Percentiles rank a stretch among this genome's conserved stretches.
Conservation (phyloP, 2,797 vertebrate species). For the Schizothorax lantsangensis region DNA sequence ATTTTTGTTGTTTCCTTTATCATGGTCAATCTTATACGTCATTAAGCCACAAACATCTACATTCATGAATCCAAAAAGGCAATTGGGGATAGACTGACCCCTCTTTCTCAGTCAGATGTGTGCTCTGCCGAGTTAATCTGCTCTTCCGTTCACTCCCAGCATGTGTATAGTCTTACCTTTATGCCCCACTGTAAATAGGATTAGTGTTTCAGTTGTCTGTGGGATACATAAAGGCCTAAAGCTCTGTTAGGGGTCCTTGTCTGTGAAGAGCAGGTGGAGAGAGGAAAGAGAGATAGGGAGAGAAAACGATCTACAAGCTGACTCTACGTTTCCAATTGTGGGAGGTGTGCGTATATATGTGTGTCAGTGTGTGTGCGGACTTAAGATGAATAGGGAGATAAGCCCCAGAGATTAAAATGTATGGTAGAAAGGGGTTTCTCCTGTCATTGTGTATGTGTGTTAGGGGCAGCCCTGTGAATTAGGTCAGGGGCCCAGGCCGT, state of each 20-base stretch:
- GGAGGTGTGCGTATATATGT: conserved; percentile 24
- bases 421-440: conserved; percentile 30
- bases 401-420: conserved; percentile 47
- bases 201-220: conserved; percentile 38
- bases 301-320: conserved; percentile 57
- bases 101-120: conserved; percentile 28
- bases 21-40: not conserved
- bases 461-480: conserved; percentile 34
- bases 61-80: not conserved
- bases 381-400: conserved; percentile 41
- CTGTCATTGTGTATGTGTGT: conserved; percentile 41
- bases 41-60: conserved; percentile 11
- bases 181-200: conserved; percentile 59
- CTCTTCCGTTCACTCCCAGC: conserved; percentile 69
- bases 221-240: conserved; percentile 33
- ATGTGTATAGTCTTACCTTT: conserved; percentile 73
- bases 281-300: conserved; percentile 23
- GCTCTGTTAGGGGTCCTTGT: conserved; percentile 35
- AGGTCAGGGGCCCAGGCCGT: conserved; percentile 46
- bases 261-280: conserved; percentile 35
- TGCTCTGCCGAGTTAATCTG: conserved; percentile 65
- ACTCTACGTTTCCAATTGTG: conserved; percentile 37
- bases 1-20: not conserved
- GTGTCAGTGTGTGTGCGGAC: conserved; percentile 29
- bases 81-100: conserved; percentile 5